Conservation (phyloP, 2,113 vertebrate species). For the Numida meleagris region DNA sequence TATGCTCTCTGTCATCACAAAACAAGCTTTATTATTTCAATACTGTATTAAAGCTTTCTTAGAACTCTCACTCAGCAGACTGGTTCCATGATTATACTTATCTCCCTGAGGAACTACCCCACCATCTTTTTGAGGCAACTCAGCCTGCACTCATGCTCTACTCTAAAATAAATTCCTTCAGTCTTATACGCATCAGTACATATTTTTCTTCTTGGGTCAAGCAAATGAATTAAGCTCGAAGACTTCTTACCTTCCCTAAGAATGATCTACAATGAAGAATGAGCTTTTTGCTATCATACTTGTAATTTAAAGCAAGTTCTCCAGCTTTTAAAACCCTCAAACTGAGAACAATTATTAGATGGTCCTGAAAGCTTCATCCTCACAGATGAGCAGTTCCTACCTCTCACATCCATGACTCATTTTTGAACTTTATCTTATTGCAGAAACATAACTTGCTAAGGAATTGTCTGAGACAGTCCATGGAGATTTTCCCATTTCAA, state of each 20-base stretch:
- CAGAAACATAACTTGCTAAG: neutral
- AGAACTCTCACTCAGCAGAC: neutral
- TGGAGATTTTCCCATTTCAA: neutral
- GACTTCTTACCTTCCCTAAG: neutral
- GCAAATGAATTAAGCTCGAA: slow-evolving; percentile 1
- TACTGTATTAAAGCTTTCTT: neutral
- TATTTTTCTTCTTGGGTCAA: neutral
- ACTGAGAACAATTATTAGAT: slow-evolving; percentile 51
- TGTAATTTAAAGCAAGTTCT: slow-evolving; percentile 34
- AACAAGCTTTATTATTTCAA: neutral
- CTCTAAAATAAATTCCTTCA: neutral
- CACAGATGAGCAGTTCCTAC: neutral
- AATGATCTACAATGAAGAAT: neutral
- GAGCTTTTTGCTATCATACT: slow-evolving; percentile 17
- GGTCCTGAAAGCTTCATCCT: slow-evolving; percentile 32
- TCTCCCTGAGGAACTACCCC: neutral
- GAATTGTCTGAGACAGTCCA: neutral
- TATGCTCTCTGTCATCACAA: neutral
- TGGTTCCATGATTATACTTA: neutral
- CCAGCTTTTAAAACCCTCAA: slow-evolving; percentile 35
- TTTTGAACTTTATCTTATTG: slow-evolving; percentile 3
- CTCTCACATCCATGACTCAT: neutral
- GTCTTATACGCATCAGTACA: neutral
- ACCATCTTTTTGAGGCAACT: neutral
- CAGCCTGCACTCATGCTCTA: neutral